Base-by-base conservation (phyloP, 2,888 invertebrate species). In the Ernsta delagoae region DNA sequence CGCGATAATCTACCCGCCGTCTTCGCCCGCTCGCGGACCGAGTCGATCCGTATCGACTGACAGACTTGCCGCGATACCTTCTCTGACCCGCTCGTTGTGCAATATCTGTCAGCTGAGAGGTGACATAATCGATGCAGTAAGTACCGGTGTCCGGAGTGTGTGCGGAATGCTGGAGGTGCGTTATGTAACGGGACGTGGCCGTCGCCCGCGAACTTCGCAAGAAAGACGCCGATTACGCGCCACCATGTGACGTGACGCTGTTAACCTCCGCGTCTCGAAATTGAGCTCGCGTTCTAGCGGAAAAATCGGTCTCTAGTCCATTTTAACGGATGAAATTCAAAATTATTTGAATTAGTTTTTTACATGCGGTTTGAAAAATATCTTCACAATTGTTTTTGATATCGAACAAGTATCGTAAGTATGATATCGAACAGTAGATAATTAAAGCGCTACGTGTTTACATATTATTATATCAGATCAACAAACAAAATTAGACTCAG, bases 111-210 rank as follows among this genome's bases (percentile, higher is more conserved):
- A 90, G 89, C 90, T 90, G 90, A 84, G 87, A 87, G 83, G 89
- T 89, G 90, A 90, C 86, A 90, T 89, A 91, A 90, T 90, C 89
- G 84, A 90, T 88, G 89, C 90, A 91, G 90, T 89, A 89, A 90
- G 87, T 89, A 89, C 87, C 87, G 86, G 87, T 88, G 85, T 81
- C 79, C 78, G 83, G 81, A 82, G 83, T 85, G 85, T 84, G 83
- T 81, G 80, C 78, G 82, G 84, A 81, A 84, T 87, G 85, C 79
- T 80, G 81, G 68, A 69, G 63, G 63, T 87, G 85, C 77, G 88
- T 91, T 90, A 90, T 86, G 82, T 91, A 91, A 90, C 89, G 88
- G 89, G 86, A 85, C 74, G 71, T 57, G 45, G 70, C 43, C 73
- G 71, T 54, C 50, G 69, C 43, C 57, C 70, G 64, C 65, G 56